These are phyloP conservation scores for Anguilla japonica DNA, from an alignment of 2,113 vertebrate genomes.

Conservation along the genomic window DNA sequence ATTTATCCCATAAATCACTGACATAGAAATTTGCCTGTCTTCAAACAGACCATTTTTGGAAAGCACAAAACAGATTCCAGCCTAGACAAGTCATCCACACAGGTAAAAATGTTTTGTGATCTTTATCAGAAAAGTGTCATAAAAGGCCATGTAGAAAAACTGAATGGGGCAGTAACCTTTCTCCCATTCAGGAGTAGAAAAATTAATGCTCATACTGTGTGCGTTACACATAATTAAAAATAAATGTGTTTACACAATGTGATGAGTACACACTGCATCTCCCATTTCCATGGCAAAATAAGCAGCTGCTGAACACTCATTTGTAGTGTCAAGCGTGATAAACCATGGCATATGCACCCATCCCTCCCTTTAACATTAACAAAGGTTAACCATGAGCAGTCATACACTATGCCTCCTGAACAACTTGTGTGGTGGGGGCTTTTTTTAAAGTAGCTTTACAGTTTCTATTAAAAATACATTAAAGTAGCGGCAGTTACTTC, in stretches of 20 bases:
- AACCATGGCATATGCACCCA: not conserved
- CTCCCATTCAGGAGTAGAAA: not conserved
- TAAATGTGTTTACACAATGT: conserved; percentile 1
- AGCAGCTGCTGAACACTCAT: not conserved
- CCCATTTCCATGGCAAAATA: not conserved
- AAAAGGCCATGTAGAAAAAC: not conserved
- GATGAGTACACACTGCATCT: not conserved
- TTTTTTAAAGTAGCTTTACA: conserved; percentile 12
- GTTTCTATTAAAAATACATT: conserved; percentile 26
- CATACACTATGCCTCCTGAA: conserved; percentile 10
- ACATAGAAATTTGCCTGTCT: not conserved
- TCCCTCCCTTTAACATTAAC: conserved; percentile 19
- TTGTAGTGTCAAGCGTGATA: not conserved
- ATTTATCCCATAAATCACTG: not conserved
- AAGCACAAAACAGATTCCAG: not conserved
- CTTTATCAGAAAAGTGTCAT: not conserved
- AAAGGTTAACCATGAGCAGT: conserved; percentile 8
- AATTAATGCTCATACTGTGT: not conserved
- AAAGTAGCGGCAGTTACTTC: conserved; percentile 16
- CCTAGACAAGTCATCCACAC: not conserved
- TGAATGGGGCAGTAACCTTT: not conserved
- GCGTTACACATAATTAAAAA: not conserved
- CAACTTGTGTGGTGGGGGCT: not conserved
- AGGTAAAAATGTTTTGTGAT: not conserved
- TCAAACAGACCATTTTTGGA: conserved; percentile 5